Base-by-base conservation (phyloP, 2,888 invertebrate species). In the Caradrina kadenii region DNA sequence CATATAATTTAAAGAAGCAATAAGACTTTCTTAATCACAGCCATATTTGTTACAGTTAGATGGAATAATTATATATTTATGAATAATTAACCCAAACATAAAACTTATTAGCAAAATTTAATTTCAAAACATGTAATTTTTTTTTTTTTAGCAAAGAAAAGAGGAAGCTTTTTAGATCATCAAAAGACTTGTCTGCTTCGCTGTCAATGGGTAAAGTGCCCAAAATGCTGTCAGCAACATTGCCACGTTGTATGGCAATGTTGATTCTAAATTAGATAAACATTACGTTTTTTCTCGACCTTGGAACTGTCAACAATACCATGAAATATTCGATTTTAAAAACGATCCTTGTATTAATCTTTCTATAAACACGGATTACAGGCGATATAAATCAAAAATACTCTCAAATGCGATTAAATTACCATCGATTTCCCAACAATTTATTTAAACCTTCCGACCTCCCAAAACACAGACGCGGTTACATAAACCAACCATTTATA, bases 401-500 rank as follows among this genome's bases (percentile, higher is more conserved):
- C 15, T 13, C 21, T 48, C 45, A 62, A 49, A 59, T 39, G 15
- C 15, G 17, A 55, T 39, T 59, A 42, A 69, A 35, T 21, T 26
- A 31, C 19, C 3, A 17, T 45, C 45, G 53, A 17, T 35, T 61
- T 45, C 10, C 10, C 19, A 35, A 21, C 17, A 69, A 76, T 60
- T 55, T 19, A 60, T 50, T 35, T 21, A 26, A n/a, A 69, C 49
- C 52, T 13, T 49, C 15, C 35, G 52, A 49, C 55, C 45, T 59
- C 49, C 31, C 17, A 53, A 69, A 63, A 54, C 2, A 48, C 50
- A 50, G 52, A 48, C 52, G 52, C 21, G 26, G 49, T 54, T 53
- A 76, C 39, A 39, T 64, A 59, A 64, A 65, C 42, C 70, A 49
- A 54, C 54, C 21, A 55, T 76, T 62, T 60, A 42, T 53, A 48